Evolutionary conservation across 2,888 invertebrate genomes (phyloP).

Genomic region (Mystacides longicornis): DNA sequence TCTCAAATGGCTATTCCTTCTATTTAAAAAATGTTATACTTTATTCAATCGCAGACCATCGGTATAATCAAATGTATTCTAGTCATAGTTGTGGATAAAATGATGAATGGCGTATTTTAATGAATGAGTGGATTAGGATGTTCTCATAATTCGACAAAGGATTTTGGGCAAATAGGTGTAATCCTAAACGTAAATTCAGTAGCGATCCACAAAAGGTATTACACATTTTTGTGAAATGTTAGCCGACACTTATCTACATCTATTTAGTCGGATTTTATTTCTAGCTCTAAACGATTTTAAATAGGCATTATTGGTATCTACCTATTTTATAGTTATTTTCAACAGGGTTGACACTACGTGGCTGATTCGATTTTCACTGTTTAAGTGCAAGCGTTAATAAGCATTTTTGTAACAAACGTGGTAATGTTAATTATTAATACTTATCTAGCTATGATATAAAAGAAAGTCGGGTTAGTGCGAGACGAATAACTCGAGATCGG

Average conservation of each 20-base stretch:
- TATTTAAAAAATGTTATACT: no score
- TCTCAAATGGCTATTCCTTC: no score
- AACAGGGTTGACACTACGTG: neutral
- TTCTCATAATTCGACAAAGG: constrained; percentile 14
- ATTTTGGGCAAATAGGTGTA: neutral
- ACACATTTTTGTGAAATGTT: neutral
- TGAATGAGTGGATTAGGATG: constrained; percentile 16
- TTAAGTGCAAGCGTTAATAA: no score
- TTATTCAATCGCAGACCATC: no score
- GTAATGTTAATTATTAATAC: no score
- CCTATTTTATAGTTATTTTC: neutral
- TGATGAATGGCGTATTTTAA: constrained; percentile 11
- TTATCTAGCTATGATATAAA: no score
- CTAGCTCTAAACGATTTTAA: no score
- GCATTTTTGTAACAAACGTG: no score
- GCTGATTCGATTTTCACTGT: neutral
- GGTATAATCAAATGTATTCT: neutral
- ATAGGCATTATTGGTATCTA: neutral
- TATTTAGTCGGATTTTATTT: neutral
- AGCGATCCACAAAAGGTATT: neutral
- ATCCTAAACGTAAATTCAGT: neutral
- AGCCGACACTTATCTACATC: neutral
- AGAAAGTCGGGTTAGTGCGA: no score
- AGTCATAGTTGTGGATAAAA: neutral
- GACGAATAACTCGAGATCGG: no score